A percentile compares a stretch with the other conserved stretches of the same genome.
Evolutionary conservation across 2,113 vertebrate genomes (phyloP).

Genomic region (Hystrix cristata): DNA sequence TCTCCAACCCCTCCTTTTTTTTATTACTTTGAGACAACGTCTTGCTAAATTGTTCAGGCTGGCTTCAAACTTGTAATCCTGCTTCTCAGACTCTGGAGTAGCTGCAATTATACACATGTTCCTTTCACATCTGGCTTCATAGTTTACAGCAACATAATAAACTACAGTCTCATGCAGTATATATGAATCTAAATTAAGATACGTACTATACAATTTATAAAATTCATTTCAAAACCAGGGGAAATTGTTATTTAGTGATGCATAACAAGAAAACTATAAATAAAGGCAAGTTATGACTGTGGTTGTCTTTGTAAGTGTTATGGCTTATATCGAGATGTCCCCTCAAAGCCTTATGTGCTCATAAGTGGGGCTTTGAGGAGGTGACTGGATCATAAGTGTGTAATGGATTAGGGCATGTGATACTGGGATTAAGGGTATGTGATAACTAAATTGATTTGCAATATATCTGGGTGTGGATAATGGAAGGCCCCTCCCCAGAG

Average conservation of each 20-base stretch:
- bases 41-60: background rate
- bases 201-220: conserved; percentile 1
- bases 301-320: background rate
- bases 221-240: conserved; percentile 19
- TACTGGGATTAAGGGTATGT: background rate
- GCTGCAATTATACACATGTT: background rate
- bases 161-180: background rate
- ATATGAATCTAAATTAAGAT: conserved; percentile 54
- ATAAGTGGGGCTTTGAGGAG: background rate
- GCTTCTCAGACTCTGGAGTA: background rate
- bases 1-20: background rate
- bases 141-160: conserved; percentile 55
- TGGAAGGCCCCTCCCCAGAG: too few relatives aligned
- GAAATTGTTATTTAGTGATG: background rate
- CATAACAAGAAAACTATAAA: background rate
- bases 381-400: background rate
- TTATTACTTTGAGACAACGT: background rate
- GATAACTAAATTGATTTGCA: background rate
- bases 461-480: background rate
- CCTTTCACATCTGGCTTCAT: background rate
- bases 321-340: background rate
- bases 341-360: background rate
- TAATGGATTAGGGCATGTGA: background rate
- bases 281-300: background rate
- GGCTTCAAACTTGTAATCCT: background rate